phyloP scores from a whole-genome alignment of 92 coral and sea anemone species.

The Metridium senile region DNA sequence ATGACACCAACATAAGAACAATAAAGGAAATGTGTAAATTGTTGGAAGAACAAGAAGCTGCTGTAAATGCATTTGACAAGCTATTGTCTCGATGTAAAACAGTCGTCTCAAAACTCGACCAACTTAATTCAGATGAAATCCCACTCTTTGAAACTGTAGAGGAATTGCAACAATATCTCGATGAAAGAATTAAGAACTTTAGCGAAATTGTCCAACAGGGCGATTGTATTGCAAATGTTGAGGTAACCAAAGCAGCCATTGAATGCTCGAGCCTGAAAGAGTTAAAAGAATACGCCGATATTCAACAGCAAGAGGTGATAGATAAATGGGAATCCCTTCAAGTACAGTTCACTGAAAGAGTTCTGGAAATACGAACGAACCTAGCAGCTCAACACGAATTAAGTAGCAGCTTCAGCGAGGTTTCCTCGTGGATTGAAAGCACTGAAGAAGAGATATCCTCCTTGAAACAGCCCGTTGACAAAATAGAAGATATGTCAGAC shows the following conservation, averaged over 20 bases:
- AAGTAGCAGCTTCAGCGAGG: conserved; percentile 56
- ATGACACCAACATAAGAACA: neutral
- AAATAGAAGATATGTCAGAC: conserved; percentile 49
- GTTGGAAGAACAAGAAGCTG: conserved; percentile 12
- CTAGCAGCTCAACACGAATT: conserved; percentile 54
- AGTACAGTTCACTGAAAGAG: conserved; percentile 46
- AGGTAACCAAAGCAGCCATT: conserved; percentile 38
- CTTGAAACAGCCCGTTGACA: conserved; percentile 40
- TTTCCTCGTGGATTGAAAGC: conserved; percentile 61
- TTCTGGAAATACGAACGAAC: conserved; percentile 51
- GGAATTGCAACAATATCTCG: conserved; percentile 59
- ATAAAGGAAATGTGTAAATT: conserved; percentile 15
- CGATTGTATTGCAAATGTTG: conserved; percentile 46
- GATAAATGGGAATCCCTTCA: conserved; percentile 66
- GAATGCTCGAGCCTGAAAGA: conserved; percentile 20
- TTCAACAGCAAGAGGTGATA: conserved; percentile 41
- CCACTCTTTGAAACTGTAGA: conserved; percentile 32
- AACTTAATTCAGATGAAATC: conserved; percentile 28
- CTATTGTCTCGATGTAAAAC: conserved; percentile 48
- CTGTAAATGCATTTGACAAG: conserved; percentile 45
- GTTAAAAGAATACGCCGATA: conserved; percentile 33
- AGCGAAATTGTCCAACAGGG: conserved; percentile 53
- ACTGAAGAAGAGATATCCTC: conserved; percentile 59
- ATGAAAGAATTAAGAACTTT: conserved; percentile 48
- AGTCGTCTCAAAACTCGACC: conserved; percentile 43